Evolutionary conservation across 1,140 invertebrate genomes (phyloP).

Genomic region (Penaeus indicus): DNA sequence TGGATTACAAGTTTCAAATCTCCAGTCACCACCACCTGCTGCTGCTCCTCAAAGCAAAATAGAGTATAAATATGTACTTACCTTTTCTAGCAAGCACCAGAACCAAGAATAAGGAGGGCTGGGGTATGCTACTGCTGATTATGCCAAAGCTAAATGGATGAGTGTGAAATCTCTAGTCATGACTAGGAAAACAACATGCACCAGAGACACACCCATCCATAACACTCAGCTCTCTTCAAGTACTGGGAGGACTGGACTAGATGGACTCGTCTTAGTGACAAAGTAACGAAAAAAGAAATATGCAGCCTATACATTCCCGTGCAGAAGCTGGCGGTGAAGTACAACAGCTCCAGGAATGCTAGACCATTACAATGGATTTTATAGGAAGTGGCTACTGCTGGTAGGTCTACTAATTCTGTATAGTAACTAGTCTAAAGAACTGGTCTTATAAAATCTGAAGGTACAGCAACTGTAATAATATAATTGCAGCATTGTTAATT

Average conservation of each 20-base stretch:
- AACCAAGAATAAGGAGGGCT: background rate
- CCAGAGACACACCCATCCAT: conserved; percentile 59
- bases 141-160: conserved; percentile 44
- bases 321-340: too few relatives aligned
- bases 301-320: too few relatives aligned
- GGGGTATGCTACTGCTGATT: background rate
- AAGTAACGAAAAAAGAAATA: too few relatives aligned
- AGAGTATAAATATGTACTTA: background rate
- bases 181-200: conserved; percentile 54
- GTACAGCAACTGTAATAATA: too few relatives aligned
- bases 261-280: too few relatives aligned
- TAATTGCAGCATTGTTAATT: too few relatives aligned
- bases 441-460: too few relatives aligned
- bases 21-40: conserved; percentile 2
- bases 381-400: too few relatives aligned
- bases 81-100: background rate
- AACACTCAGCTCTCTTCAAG: background rate
- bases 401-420: too few relatives aligned
- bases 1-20: background rate
- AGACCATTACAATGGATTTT: too few relatives aligned
- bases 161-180: conserved; percentile 65
- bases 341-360: too few relatives aligned
- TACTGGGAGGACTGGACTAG: background rate
- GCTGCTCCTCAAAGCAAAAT: background rate
- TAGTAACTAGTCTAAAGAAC: too few relatives aligned